These are phyloP conservation scores for Paramormyrops hopkinsi DNA, from an alignment of 2,797 vertebrate species.

Conservation along the genomic window DNA sequence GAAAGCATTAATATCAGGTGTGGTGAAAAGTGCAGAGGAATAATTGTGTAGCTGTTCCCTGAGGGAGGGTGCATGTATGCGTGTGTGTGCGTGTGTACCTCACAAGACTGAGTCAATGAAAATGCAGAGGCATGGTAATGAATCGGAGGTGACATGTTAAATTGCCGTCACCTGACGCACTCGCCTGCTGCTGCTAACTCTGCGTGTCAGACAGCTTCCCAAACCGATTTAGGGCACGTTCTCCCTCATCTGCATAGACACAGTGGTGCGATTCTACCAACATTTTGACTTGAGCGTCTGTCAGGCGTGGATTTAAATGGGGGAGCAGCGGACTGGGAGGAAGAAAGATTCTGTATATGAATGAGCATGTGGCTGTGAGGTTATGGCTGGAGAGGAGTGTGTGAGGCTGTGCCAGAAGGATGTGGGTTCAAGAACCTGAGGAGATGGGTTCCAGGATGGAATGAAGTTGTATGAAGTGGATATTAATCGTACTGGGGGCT, in stretches of 20 bases:
- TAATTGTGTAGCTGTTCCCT: neutral
- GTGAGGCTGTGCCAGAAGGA: neutral
- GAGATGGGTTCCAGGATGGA: neutral
- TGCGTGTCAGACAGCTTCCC: neutral
- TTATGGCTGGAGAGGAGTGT: neutral
- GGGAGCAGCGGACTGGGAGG: neutral
- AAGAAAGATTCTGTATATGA: neutral
- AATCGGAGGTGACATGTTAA: constrained; percentile 16
- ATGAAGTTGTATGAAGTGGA: neutral
- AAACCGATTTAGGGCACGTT: neutral
- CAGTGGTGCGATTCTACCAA: neutral
- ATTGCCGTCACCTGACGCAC: neutral
- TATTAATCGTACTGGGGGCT: neutral
- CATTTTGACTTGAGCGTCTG: neutral
- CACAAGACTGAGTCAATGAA: neutral
- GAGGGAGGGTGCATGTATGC: neutral
- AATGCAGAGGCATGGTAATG: neutral
- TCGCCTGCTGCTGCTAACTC: neutral
- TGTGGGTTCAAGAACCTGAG: neutral
- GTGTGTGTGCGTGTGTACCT: neutral
- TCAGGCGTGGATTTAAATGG: neutral
- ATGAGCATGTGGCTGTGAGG: neutral
- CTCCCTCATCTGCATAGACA: neutral
- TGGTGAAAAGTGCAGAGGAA: neutral
- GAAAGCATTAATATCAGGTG: neutral